Conservation (phyloP, 2,797 vertebrate genomes). For the Rousettus madagascariensis region DNA sequence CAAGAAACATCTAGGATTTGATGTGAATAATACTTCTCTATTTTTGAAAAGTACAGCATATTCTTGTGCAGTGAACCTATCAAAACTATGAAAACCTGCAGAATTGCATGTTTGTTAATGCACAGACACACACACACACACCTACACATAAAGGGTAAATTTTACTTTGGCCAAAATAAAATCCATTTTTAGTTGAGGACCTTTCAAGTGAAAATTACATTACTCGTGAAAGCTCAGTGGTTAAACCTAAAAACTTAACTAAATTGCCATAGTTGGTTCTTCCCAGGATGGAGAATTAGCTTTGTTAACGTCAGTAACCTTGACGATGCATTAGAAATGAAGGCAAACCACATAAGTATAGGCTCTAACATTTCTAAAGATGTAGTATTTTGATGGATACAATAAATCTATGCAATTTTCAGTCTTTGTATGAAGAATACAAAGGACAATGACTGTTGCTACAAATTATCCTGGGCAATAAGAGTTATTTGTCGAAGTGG, state of each 20-base stretch:
- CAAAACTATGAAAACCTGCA: neutral
- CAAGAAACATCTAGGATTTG: neutral
- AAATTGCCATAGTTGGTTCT: slow-evolving; percentile 72
- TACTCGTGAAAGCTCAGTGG: slow-evolving; percentile 64
- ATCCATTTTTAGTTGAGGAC: slow-evolving; percentile 2
- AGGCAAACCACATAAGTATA: slow-evolving; percentile 67
- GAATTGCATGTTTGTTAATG: neutral
- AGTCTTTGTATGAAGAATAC: slow-evolving; percentile 47
- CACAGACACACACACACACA: neutral
- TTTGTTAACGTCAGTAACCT: slow-evolving; percentile 78
- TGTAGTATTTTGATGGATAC: slow-evolving; percentile 33
- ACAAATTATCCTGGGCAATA: neutral
- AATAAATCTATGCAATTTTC: slow-evolving; percentile 45
- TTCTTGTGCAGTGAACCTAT: neutral
- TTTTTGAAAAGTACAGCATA: neutral
- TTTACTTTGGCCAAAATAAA: slow-evolving; percentile 25
- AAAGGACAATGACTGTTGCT: neutral
- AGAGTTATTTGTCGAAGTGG: neutral
- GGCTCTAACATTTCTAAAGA: slow-evolving; percentile 62
- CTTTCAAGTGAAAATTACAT: slow-evolving; percentile 78
- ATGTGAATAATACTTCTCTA: neutral
- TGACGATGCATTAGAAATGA: slow-evolving; percentile 53
- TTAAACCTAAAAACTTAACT: slow-evolving; percentile 75
- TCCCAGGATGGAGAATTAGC: slow-evolving; percentile 61
- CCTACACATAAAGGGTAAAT: neutral